Percentiles rank a stretch among this genome's conserved stretches.
Conservation (phyloP, 2,888 invertebrate genomes). For the Acanthacorydalis orientalis region DNA sequence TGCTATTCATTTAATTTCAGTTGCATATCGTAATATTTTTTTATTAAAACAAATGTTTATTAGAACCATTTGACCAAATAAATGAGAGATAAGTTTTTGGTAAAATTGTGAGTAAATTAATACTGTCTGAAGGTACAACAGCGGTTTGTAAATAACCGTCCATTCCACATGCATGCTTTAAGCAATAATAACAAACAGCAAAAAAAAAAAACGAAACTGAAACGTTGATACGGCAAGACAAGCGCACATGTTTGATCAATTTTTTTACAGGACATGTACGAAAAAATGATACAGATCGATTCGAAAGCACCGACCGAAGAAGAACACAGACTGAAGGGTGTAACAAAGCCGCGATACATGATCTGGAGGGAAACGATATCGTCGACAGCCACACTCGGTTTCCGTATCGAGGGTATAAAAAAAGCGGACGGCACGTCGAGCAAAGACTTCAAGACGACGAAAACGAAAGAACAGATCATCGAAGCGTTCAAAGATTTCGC, state of each 20-base stretch:
- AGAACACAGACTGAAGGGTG: conserved; percentile 76
- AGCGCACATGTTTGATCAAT: too few relatives aligned
- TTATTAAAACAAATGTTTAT: too few relatives aligned
- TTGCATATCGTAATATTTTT: too few relatives aligned
- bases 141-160: too few relatives aligned
- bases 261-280: conserved; percentile 74
- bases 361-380: conserved; percentile 95
- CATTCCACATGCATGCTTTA: too few relatives aligned
- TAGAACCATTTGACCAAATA: too few relatives aligned
- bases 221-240: too few relatives aligned
- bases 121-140: background rate
- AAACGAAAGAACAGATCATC: conserved; percentile 65
- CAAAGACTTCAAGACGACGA: conserved; percentile 91
- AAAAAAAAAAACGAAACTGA: too few relatives aligned
- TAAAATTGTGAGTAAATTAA: background rate
- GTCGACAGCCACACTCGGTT: conserved; percentile 90
- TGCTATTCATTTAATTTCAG: too few relatives aligned
- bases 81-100: too few relatives aligned
- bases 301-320: conserved; percentile 76
- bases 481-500: conserved; percentile 70
- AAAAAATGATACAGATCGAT: conserved; percentile 93
- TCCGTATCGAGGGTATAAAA: conserved; percentile 89
- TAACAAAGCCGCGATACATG: conserved; percentile 90
- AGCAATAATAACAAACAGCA: too few relatives aligned
- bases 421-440: conserved; percentile 79